Evolutionary conservation across 2,113 vertebrate genomes (phyloP), one percentile per base, ranked within the genome.

Genomic region (Mugil cephalus): DNA sequence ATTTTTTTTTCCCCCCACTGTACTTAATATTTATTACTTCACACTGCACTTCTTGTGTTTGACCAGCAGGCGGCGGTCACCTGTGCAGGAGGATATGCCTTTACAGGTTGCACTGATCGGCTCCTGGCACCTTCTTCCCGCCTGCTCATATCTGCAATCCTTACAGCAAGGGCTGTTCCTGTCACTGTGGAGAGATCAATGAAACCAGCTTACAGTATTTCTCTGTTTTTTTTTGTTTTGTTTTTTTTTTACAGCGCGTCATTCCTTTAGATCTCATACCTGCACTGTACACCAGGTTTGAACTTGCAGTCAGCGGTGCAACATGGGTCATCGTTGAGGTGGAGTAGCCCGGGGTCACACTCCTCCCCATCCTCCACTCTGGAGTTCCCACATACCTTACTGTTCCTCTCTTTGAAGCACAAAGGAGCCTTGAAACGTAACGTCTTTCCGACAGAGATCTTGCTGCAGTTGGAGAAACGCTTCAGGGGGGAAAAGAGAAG

Each of bases 381-480:
- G 19, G 97, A 99, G 91, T 99, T 99, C 8, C 98, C 98, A 42
- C 98, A 99, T 40, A 99, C 96, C 76, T 96, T 97, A 79, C 96
- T 98, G 93, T 95, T 98, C 80, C 96, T 95, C 80, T 96, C 95
- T 56, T 95, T 95, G 85, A 99, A 99, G 89, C 98, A 99, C 54
- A 94, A 62, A 4, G 94, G 94, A 43, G 97, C 95, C 86, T 98
- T 99, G 77, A 89, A 89, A 71, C 93, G 90, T 74, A 99, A 91
- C 4, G 97, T 96, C 89, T 94, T 96, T 52, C 93, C 95, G 18
- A 99, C 95, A 8, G 98, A 98, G 74, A 92, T 94, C 87, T 96
- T 99, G 87, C 98, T 99, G 93, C 98, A 99, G 86, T 89, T 96
- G 50, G 98, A 99, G 85, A 99, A 99, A 90, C 95, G 95, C 98